phyloP scores from a whole-genome alignment of 2,113 vertebrate species.

The Chitala chitala region DNA sequence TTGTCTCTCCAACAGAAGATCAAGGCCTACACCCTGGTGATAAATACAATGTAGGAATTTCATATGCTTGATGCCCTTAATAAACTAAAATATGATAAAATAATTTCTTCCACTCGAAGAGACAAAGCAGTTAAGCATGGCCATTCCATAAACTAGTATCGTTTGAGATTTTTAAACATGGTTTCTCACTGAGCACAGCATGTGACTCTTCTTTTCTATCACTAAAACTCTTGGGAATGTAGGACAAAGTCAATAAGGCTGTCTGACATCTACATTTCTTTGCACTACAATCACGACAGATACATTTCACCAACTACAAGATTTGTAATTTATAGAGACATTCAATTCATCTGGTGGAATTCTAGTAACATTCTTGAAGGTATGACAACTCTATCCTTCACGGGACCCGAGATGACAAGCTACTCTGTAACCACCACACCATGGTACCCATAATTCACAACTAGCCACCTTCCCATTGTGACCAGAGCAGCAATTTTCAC shows the following conservation, averaged over 20 bases:
- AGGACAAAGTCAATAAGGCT: background rate
- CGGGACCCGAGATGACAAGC: no score
- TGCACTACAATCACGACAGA: background rate
- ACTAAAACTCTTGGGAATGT: slow-evolving; percentile 2
- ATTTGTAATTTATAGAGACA: background rate
- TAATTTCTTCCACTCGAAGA: no score
- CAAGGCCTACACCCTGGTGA: background rate
- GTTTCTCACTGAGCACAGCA: background rate
- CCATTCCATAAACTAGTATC: no score
- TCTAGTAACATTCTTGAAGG: background rate
- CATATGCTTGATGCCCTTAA: no score
- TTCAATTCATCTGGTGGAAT: background rate
- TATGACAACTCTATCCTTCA: no score
- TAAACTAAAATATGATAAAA: no score
- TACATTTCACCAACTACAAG: background rate
- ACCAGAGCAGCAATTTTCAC: background rate
- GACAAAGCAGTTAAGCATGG: no score
- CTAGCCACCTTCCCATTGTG: background rate
- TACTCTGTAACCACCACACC: background rate
- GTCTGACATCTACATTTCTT: background rate
- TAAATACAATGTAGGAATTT: no score
- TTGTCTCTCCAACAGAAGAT: background rate
- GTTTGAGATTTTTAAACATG: background rate
- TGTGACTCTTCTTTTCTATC: background rate
- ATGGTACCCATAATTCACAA: background rate